Base-by-base conservation (phyloP, 35 echinoderm and acorn worm species). In the Patiria miniata region DNA sequence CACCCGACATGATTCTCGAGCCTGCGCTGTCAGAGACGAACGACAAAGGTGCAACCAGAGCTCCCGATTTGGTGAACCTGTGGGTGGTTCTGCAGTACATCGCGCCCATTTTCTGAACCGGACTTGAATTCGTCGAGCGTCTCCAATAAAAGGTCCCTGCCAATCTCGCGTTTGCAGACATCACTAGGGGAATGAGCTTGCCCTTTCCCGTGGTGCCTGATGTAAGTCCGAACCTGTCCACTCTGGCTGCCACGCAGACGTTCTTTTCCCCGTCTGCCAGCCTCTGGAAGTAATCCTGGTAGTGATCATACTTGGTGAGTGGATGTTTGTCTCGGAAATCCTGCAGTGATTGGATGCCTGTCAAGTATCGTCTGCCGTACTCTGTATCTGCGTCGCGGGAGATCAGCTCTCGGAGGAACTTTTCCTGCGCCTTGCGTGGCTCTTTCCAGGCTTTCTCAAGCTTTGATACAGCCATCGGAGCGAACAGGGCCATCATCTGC, bases 191-290 rank as follows among this genome's bases (percentile, higher is more conserved):
- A n/a, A 93, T 89, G 2, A 82, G 81, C 87, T 93, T 93, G 19
- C 69, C 51, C 39, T 81, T 81, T 39, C 93, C 93, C 3, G 93
- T 91, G 8, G 93, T 94, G 17, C 93, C 93, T 10, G 89, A 91
- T 52, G 93, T 82, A 14, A 86, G 15, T 37, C 39, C 78, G 10
- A 94, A 61, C 23, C 88, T 36, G 1, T 37, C 50, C 15, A 84
- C 19, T 34, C 77, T 61, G 7, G 61, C 39, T 5, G 78, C 37
- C 3, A 80, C 87, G 26, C 91, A 52, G 19, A 95, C 79, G 39
- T 95, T 91, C 32, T 78, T 60, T 80, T 95, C 93, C 60, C 93
- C 93, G 32, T 83, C 80, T 15, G 88, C 89, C 36, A 95, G 57
- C 18, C 93, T 68, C 22, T 91, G 52, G 19, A 95, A 55, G 61